These are phyloP conservation scores for Varroa destructor DNA, from an alignment of 1,140 invertebrate genomes.

Conservation along the genomic window DNA sequence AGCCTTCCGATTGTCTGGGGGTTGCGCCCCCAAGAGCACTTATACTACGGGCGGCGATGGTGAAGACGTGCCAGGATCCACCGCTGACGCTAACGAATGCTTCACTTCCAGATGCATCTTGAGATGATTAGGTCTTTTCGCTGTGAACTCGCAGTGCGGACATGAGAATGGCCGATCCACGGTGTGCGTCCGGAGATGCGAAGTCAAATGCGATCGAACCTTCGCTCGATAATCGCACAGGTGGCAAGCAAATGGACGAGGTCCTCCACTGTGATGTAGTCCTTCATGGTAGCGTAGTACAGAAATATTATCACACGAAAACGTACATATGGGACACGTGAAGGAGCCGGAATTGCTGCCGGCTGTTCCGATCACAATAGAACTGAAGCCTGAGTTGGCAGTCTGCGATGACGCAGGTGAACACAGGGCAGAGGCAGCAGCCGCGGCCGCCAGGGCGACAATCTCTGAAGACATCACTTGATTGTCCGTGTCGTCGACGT, in stretches of 20 bases:
- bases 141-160: conserved; percentile 11
- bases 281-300: conserved; percentile 9
- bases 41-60: too few relatives aligned
- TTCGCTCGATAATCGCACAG: conserved; percentile 18
- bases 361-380: too few relatives aligned
- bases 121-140: conserved; percentile 24
- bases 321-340: neutral
- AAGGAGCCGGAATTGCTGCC: too few relatives aligned
- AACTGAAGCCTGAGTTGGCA: too few relatives aligned
- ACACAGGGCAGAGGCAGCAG: too few relatives aligned
- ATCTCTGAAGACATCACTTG: too few relatives aligned
- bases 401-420: too few relatives aligned
- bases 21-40: too few relatives aligned
- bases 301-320: neutral
- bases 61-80: too few relatives aligned
- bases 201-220: conserved; percentile 5
- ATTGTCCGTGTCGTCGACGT: too few relatives aligned
- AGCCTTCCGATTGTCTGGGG: too few relatives aligned
- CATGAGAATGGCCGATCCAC: conserved; percentile 16
- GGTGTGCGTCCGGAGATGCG: conserved; percentile 18
- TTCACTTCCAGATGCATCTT: conserved; percentile 13
- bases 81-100: neutral
- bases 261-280: neutral
- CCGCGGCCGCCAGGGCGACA: too few relatives aligned
- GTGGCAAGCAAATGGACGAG: conserved; percentile 17